phyloP scores from a whole-genome alignment of 2,797 vertebrate genomes.

The Chaenodraco wilsoni region DNA sequence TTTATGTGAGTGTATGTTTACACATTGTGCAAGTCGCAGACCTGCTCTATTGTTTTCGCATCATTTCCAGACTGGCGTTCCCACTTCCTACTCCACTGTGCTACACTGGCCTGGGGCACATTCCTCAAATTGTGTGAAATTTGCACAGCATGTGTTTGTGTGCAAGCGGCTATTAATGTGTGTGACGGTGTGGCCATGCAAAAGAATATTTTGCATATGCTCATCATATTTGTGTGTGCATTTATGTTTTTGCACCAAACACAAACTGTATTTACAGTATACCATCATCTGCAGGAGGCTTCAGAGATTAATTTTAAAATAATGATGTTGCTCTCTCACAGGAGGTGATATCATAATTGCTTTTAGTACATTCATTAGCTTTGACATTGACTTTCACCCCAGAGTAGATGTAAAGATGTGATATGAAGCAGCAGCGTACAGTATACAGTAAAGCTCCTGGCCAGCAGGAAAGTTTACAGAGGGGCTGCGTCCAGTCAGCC shows the following conservation, averaged over 20 bases:
- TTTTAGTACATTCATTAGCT: slow-evolving; percentile 50
- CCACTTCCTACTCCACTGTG: slow-evolving; percentile 74
- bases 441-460: slow-evolving; percentile 25
- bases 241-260: background rate
- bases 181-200: slow-evolving; percentile 14
- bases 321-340: slow-evolving; percentile 10
- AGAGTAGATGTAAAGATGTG: slow-evolving; percentile 40
- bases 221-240: slow-evolving; percentile 5
- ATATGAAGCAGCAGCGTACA: slow-evolving; percentile 38
- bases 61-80: slow-evolving; percentile 74
- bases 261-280: background rate
- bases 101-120: slow-evolving; percentile 62
- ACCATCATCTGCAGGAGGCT: slow-evolving; percentile 3
- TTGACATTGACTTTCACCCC: slow-evolving; percentile 45
- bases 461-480: slow-evolving; percentile 53
- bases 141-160: slow-evolving; percentile 35
- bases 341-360: slow-evolving; percentile 30
- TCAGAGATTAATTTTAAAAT: slow-evolving; percentile 27
- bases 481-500: slow-evolving; percentile 33
- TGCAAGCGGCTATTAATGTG: slow-evolving; percentile 30
- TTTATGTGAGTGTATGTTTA: slow-evolving; percentile 54
- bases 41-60: slow-evolving; percentile 78
- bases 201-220: slow-evolving; percentile 1
- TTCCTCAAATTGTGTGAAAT: slow-evolving; percentile 68
- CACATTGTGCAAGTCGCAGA: slow-evolving; percentile 49